These are phyloP conservation scores for Drosophila sordidapex DNA, from an alignment of 2,888 invertebrate genomes.

Conservation along the genomic window DNA sequence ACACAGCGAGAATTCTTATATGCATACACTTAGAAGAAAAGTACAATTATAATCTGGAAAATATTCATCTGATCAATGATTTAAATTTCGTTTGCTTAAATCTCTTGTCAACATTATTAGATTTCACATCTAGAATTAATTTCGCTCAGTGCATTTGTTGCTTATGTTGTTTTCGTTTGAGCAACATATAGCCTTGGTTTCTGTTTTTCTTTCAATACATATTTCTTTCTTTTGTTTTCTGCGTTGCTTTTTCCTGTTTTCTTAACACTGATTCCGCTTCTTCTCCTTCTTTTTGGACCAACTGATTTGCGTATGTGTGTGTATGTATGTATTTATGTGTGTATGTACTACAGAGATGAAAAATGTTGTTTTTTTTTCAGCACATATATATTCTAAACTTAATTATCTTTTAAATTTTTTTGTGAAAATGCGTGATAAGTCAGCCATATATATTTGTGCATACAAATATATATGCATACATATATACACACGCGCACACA, in stretches of 20 bases:
- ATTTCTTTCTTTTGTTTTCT: slow-evolving; percentile 26
- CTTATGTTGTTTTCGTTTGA: slow-evolving; percentile 39
- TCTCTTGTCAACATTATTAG: neutral
- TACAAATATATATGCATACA: slow-evolving; percentile 24
- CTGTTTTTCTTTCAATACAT: slow-evolving; percentile 22
- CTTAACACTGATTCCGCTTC: slow-evolving; percentile 34
- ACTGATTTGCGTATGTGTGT: slow-evolving; percentile 39
- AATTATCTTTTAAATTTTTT: neutral
- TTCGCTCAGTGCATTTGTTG: slow-evolving; percentile 39
- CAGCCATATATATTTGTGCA: neutral
- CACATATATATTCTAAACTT: neutral
- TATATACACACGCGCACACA: neutral
- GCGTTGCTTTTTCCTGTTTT: slow-evolving; percentile 34
- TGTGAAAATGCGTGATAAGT: neutral
- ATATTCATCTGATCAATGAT: neutral
- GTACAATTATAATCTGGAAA: neutral
- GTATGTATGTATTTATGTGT: neutral
- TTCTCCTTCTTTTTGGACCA: slow-evolving; percentile 18
- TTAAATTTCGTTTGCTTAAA: neutral
- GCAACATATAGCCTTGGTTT: slow-evolving; percentile 40
- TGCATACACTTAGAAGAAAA: slow-evolving; percentile 7
- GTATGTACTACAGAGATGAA: neutral
- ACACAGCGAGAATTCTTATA: slow-evolving; percentile 51
- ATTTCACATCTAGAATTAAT: neutral
- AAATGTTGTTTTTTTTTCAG: neutral